These are phyloP conservation scores for Petrocephalus zakoni DNA, from an alignment of 2,113 vertebrate species.

Conservation along the genomic window DNA sequence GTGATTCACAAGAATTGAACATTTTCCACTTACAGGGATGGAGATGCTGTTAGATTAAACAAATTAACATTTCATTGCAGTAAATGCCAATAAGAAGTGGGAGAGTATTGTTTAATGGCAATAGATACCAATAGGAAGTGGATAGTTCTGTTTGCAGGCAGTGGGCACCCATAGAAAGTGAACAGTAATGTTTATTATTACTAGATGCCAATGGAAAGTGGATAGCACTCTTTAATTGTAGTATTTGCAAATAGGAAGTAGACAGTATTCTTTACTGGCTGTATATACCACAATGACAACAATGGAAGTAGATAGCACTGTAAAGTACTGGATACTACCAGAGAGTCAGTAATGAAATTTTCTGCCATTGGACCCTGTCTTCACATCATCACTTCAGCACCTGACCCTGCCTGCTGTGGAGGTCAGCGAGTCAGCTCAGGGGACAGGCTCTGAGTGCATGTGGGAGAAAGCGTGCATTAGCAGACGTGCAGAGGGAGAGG, in stretches of 20 bases:
- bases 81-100: not conserved
- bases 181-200: not conserved
- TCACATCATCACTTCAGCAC: not conserved
- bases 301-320: not conserved
- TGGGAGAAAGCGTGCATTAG: not conserved
- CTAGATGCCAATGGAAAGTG: not conserved
- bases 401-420: not conserved
- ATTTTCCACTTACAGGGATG: no score
- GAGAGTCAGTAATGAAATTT: not conserved
- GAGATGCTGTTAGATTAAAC: no score
- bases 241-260: not conserved
- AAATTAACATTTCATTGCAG: not conserved
- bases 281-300: not conserved
- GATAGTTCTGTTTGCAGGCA: not conserved
- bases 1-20: no score
- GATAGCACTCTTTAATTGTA: not conserved
- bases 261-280: not conserved
- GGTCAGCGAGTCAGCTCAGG: not conserved
- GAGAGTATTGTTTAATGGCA: not conserved
- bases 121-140: not conserved
- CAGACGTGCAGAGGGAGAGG: not conserved
- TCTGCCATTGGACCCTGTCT: not conserved
- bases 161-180: not conserved
- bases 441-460: not conserved
- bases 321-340: not conserved